Evolutionary conservation across 2,113 vertebrate genomes (phyloP).

Genomic region (Eptesicus fuscus): DNA sequence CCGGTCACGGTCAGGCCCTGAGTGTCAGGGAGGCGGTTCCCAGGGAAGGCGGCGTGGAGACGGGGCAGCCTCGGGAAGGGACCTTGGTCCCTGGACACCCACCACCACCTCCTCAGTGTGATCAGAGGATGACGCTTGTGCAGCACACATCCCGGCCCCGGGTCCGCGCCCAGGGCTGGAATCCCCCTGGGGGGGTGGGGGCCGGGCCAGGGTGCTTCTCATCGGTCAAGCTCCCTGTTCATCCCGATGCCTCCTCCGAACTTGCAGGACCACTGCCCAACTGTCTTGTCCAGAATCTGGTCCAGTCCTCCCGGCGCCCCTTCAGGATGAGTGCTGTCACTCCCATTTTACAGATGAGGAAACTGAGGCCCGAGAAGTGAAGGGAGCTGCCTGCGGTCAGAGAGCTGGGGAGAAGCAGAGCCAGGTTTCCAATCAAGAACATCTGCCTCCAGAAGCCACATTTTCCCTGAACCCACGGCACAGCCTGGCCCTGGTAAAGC

Average conservation of each 20-base stretch:
- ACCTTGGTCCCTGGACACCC: not conserved
- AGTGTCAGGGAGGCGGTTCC: not conserved
- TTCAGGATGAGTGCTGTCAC: rapidly evolving
- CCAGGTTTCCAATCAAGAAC: not conserved
- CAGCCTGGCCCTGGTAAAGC: not conserved
- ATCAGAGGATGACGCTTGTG: rapidly evolving
- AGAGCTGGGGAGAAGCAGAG: not conserved
- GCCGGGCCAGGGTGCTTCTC: rapidly evolving
- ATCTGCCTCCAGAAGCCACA: not conserved
- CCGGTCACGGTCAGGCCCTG: rapidly evolving
- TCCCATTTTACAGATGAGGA: not conserved
- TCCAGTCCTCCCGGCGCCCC: not conserved
- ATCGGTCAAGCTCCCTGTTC: not conserved
- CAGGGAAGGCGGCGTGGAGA: not conserved
- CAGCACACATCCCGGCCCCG: rapidly evolving
- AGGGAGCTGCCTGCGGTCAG: not conserved
- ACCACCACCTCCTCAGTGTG: not conserved
- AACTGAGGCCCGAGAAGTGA: not conserved
- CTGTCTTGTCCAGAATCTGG: not conserved
- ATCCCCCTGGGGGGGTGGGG: rapidly evolving
- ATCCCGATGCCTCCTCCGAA: not conserved
- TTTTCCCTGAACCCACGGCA: not conserved
- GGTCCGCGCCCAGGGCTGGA: not conserved
- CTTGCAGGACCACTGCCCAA: not conserved
- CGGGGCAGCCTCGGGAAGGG: not conserved